Percentiles rank a stretch among this genome's conserved stretches.
phyloP scores from a whole-genome alignment of 2,888 invertebrate genomes.

The Gymnosoma rotundatum region DNA sequence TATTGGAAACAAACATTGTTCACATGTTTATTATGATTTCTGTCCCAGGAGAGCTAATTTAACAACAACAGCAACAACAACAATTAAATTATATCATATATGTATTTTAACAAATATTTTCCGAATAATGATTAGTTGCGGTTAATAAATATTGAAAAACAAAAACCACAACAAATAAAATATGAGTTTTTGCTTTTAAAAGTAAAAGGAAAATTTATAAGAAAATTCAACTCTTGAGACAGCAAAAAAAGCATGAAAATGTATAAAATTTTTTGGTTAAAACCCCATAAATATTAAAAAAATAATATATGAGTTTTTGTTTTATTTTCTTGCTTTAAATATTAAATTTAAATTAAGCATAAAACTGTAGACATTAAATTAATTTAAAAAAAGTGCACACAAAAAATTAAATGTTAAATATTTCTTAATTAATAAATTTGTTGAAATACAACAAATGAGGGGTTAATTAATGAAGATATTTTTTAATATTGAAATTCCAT shows the following conservation, averaged over 20 bases:
- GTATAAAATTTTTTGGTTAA: slow-evolving; percentile 39
- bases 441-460: slow-evolving; percentile 1
- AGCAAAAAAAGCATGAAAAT: not conserved
- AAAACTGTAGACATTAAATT: slow-evolving; percentile 59
- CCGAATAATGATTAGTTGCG: slow-evolving; percentile 63
- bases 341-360: slow-evolving; percentile 63
- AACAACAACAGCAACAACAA: slow-evolving; percentile 6
- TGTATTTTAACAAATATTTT: slow-evolving; percentile 21
- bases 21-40: slow-evolving; percentile 26
- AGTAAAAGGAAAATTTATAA: slow-evolving; percentile 57
- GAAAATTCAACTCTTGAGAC: slow-evolving; percentile 54
- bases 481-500: slow-evolving; percentile 34
- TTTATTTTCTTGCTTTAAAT: slow-evolving; percentile 26
- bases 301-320: slow-evolving; percentile 26
- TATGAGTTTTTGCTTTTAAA: slow-evolving; percentile 44
- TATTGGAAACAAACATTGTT: not conserved
- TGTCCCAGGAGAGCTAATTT: slow-evolving; percentile 45
- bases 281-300: slow-evolving; percentile 61
- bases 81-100: slow-evolving; percentile 10
- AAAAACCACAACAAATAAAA: slow-evolving; percentile 29
- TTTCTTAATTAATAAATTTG: slow-evolving; percentile 63
- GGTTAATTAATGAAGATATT: slow-evolving; percentile 32
- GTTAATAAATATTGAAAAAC: slow-evolving; percentile 49
- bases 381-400: slow-evolving; percentile 1
- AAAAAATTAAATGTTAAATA: slow-evolving; percentile 39